A percentile compares a stretch with the other conserved stretches of the same genome.
Evolutionary conservation across 2,797 vertebrate species (phyloP).

Genomic region (Miichthys miiuy): DNA sequence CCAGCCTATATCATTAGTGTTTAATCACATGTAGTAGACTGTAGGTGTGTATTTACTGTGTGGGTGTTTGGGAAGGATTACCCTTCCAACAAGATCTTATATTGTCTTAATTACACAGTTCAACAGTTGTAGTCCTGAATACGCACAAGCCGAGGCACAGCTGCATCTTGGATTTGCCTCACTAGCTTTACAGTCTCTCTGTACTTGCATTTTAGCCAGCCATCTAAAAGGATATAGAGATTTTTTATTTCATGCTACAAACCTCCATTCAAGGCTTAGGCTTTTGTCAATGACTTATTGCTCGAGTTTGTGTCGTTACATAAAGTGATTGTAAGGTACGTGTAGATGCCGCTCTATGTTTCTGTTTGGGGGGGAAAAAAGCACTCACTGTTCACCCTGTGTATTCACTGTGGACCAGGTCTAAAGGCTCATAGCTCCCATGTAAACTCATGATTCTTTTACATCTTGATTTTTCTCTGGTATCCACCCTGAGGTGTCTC

Average conservation of each 20-base stretch:
- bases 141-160: conserved; percentile 41
- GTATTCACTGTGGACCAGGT: conserved; percentile 24
- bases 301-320: conserved; percentile 3
- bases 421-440: conserved; percentile 38
- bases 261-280: background rate
- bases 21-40: conserved; percentile 49
- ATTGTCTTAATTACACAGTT: conserved; percentile 75
- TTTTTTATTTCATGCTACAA: background rate
- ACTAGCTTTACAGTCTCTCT: conserved; percentile 49
- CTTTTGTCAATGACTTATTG: background rate
- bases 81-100: conserved; percentile 68
- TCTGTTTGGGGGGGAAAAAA: conserved; percentile 5
- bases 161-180: conserved; percentile 56
- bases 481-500: conserved; percentile 58
- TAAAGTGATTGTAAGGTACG: conserved; percentile 3
- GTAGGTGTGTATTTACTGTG: conserved; percentile 53
- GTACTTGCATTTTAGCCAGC: conserved; percentile 2
- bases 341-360: background rate
- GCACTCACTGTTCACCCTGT: conserved; percentile 16
- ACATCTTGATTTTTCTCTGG: conserved; percentile 60
- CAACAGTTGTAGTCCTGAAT: conserved; percentile 68
- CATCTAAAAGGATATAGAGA: background rate
- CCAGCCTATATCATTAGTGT: conserved; percentile 19
- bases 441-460: conserved; percentile 67
- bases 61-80: conserved; percentile 67